Evolutionary conservation across 2,888 invertebrate species (phyloP).

Genomic region (Ochropacha duplaris): DNA sequence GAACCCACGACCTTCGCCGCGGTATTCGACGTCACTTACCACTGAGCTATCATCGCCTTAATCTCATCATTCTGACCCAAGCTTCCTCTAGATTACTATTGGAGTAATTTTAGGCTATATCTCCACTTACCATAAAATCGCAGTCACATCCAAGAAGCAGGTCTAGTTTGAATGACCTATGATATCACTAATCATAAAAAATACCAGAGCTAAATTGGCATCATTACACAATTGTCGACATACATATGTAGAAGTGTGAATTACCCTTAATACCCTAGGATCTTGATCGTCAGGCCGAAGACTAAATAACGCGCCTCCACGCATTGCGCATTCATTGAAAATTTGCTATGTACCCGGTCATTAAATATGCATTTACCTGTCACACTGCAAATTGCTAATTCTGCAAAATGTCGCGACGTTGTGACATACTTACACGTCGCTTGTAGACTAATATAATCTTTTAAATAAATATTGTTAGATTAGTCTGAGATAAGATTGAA

Average conservation of each 20-base stretch:
- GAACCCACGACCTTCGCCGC: no score
- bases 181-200: no score
- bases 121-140: no score
- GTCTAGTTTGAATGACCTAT: no score
- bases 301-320: background rate
- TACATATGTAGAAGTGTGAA: no score
- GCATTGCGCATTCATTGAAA: constrained; percentile 17
- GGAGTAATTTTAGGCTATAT: no score
- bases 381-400: constrained; percentile 26
- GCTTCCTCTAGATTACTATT: no score
- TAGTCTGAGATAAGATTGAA: background rate
- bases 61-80: no score
- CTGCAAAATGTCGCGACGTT: constrained; percentile 20
- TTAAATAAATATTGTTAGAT: background rate
- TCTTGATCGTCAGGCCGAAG: background rate
- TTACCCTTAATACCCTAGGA: background rate
- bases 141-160: no score
- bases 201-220: background rate
- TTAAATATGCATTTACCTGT: constrained; percentile 11
- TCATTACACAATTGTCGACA: background rate
- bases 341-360: constrained; percentile 23
- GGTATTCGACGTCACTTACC: no score
- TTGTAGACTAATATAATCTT: constrained; percentile 2
- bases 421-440: constrained; percentile 9
- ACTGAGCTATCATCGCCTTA: no score